Evolutionary conservation across 2,113 vertebrate genomes (phyloP).

Genomic region (Dicaeum eximium): DNA sequence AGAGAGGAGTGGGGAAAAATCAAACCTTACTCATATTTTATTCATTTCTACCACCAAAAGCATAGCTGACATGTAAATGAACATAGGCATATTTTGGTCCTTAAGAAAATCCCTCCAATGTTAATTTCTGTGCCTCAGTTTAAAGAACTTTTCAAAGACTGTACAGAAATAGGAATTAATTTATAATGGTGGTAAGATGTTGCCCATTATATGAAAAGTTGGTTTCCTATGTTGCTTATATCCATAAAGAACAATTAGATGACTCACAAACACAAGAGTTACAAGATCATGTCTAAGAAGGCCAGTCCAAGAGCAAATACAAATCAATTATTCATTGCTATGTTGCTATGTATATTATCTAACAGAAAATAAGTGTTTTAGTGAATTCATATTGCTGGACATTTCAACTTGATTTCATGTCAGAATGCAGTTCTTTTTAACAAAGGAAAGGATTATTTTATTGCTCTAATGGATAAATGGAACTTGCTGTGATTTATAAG

Average conservation of each 20-base stretch:
- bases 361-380: background rate
- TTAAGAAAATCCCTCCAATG: background rate
- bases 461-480: background rate
- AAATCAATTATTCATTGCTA: background rate
- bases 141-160: background rate
- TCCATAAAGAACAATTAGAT: constrained; percentile 1
- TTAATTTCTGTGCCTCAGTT: background rate
- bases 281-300: background rate
- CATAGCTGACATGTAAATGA: background rate
- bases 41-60: background rate
- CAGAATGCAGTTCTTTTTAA: background rate
- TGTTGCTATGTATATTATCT: background rate
- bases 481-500: background rate
- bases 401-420: background rate
- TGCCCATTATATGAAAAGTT: background rate
- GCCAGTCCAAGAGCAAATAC: background rate
- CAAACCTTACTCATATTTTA: background rate
- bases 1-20: background rate
- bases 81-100: background rate
- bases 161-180: background rate
- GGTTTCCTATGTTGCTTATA: background rate
- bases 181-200: background rate
- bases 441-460: background rate
- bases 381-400: background rate
- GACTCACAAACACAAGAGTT: background rate